Conservation (phyloP, 2,797 vertebrate species). For the Eupleurogrammus muticus region DNA sequence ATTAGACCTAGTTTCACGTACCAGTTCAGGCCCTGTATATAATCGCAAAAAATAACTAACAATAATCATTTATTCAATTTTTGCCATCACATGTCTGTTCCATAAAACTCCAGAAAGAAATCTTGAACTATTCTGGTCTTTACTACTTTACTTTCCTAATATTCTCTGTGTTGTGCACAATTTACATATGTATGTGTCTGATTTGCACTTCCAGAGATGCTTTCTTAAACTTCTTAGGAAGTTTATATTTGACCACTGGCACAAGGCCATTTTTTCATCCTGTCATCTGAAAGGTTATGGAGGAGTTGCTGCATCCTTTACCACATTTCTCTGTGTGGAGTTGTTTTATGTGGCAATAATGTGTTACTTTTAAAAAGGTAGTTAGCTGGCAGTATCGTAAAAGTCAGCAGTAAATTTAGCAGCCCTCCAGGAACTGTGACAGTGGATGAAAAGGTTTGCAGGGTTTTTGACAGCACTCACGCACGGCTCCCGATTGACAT, state of each 20-base stretch:
- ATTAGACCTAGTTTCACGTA: no score
- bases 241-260: constrained; percentile 35
- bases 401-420: background rate
- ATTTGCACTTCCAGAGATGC: background rate
- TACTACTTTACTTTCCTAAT: background rate
- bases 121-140: background rate
- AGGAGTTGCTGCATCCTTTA: background rate
- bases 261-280: constrained; percentile 32
- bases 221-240: constrained; percentile 1
- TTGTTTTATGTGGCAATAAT: background rate
- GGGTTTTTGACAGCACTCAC: background rate
- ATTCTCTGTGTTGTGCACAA: background rate
- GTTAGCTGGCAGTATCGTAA: background rate
- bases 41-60: no score
- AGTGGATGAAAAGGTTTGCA: background rate
- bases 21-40: no score
- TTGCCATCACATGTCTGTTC: no score
- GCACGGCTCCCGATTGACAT: constrained; percentile 18
- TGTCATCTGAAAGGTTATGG: constrained; percentile 45
- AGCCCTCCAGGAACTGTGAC: background rate
- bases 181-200: background rate
- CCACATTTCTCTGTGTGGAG: constrained; percentile 12
- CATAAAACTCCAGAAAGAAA: no score
- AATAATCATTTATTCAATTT: no score
- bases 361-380: background rate